Base-by-base conservation (phyloP, 1,140 invertebrate genomes). In the Lordiphosa mommai region DNA sequence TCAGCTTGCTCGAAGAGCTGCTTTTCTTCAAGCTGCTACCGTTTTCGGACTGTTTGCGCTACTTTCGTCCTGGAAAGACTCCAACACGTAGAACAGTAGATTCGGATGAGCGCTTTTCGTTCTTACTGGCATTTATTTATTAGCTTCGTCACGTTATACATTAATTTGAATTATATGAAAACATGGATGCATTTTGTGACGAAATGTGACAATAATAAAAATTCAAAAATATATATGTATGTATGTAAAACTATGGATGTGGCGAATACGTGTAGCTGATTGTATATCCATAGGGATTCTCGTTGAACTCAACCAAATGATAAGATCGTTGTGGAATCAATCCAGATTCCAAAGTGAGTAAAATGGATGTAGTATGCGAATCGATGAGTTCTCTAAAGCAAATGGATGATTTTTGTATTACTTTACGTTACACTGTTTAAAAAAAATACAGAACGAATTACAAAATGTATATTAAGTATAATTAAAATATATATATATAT, bases 121-220 rank as follows among this genome's bases (percentile, higher is more conserved):
- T 51, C 66, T 60, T 60, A 52, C 27, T 65, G 37, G 30, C 14
- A 55, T 71, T 60, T 46, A 55, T 71, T 65, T 46, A 56, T 55
- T 67, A 36, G 61, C 29, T 70, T 38, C 41, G 49, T 57, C 48
- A 59, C 55, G 63, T 50, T 61, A 61, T 64, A 63, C 52, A 68
- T 52, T 55, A 52, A 23, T 23, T 46, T 47, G 41, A 53, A 27
- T 5, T 27, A 7, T 27, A 27, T 27, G 23, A 27, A 27, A 27
- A 27, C 6, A 43, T 29, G 27, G 3, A 29, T 23, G 23, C 10
- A 0, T 27, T 13, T 27, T 43, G 40, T 23, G 40, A 43, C 40
- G 20, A 43, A 13, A 43, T 43, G 27, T 29, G 9, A 43, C 23
- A 29, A 13, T 43, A 27, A 43, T 37, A 13, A 37, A 37, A 37